Evolutionary conservation across 2,888 invertebrate species (phyloP).

Genomic region (Drosophila tripunctata): DNA sequence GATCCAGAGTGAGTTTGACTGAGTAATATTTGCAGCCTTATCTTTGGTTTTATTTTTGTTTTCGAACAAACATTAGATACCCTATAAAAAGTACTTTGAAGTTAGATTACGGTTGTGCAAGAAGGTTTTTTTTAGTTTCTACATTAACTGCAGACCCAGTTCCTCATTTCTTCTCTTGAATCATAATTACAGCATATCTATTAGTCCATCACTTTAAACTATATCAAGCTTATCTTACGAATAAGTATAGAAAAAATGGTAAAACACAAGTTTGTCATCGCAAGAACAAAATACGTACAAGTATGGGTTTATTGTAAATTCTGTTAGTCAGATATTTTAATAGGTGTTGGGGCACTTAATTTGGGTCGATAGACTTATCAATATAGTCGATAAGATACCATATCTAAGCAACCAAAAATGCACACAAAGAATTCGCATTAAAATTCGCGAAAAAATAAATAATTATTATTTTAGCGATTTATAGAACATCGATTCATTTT

Average conservation of each 20-base stretch:
- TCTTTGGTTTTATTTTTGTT: neutral
- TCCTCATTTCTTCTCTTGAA: too few species aligned
- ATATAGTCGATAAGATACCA: constrained; percentile 3
- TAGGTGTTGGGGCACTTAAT: constrained; percentile 1
- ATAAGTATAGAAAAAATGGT: neutral
- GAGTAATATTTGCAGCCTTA: constrained; percentile 1
- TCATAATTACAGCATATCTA: neutral
- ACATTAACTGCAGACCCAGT: too few species aligned
- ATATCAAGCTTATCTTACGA: neutral
- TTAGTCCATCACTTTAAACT: neutral
- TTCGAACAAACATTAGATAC: neutral
- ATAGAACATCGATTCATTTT: constrained; percentile 3
- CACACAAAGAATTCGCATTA: constrained; percentile 6
- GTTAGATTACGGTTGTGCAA: too few species aligned
- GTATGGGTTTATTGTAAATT: constrained; percentile 1
- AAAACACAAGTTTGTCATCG: constrained; percentile 13
- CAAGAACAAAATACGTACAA: neutral
- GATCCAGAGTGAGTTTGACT: constrained; percentile 9
- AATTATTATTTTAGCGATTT: neutral
- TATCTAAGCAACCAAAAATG: constrained; percentile 1
- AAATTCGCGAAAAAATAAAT: constrained; percentile 5
- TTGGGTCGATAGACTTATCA: neutral
- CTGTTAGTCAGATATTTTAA: constrained; percentile 11
- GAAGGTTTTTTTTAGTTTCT: too few species aligned
- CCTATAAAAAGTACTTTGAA: neutral